Percentiles rank a stretch among this genome's conserved stretches.
Evolutionary conservation across 2,888 invertebrate genomes (phyloP).

Genomic region (Apamea anceps): DNA sequence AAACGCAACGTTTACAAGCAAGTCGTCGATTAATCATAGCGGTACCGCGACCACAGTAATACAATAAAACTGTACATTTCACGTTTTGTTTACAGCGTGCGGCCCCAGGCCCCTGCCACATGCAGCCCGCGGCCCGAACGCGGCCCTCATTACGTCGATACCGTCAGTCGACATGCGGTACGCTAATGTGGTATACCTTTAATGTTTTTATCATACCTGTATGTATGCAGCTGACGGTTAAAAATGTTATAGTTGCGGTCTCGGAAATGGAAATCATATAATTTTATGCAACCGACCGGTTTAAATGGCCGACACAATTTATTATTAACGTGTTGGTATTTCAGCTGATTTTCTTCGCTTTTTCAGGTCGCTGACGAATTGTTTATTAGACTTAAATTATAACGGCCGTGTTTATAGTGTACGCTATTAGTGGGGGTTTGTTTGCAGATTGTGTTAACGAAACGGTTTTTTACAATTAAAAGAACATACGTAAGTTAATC

Average conservation of each 20-base stretch:
- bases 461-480: constrained; percentile 3
- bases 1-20: constrained; percentile 44
- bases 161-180: constrained; percentile 56
- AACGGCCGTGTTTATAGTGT: constrained; percentile 18
- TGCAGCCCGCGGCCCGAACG: constrained; percentile 33
- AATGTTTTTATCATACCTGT: constrained; percentile 60
- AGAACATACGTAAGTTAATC: background rate
- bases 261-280: constrained; percentile 50
- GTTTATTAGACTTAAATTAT: constrained; percentile 41
- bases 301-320: constrained; percentile 52
- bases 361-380: constrained; percentile 47
- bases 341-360: constrained; percentile 41
- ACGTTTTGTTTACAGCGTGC: constrained; percentile 52
- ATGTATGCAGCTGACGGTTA: constrained; percentile 43
- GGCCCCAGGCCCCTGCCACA: constrained; percentile 19
- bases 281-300: constrained; percentile 52
- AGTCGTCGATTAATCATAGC: constrained; percentile 64
- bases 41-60: constrained; percentile 46
- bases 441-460: background rate
- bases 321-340: constrained; percentile 56
- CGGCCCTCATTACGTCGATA: constrained; percentile 57
- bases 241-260: constrained; percentile 53
- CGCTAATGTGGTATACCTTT: constrained; percentile 56
- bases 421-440: constrained; percentile 11
- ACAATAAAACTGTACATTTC: constrained; percentile 60